Percentiles rank a stretch among this genome's conserved stretches.
phyloP scores from a whole-genome alignment of 1,140 invertebrate genomes.

The Macrostomum lignano region DNA sequence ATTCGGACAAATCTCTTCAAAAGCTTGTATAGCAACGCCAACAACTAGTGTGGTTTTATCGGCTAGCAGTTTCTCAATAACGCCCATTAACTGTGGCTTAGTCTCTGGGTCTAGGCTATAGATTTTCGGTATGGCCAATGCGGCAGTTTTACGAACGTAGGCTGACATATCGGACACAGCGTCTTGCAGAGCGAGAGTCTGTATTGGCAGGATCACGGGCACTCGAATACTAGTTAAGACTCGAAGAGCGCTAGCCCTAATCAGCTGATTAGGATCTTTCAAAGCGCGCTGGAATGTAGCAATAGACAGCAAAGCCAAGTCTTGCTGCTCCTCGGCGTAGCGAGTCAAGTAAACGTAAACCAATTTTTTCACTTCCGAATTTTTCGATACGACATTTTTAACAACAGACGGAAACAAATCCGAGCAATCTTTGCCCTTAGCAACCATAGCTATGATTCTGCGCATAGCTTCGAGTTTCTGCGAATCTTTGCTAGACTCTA shows the following conservation, averaged over 20 bases:
- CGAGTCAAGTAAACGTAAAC: slow-evolving; percentile 91
- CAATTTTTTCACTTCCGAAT: slow-evolving; percentile 83
- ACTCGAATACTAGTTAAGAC: slow-evolving; percentile 86
- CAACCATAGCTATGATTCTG: slow-evolving; percentile 90
- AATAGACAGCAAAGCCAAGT: slow-evolving; percentile 79
- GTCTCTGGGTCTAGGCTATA: slow-evolving; percentile 80
- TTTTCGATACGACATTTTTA: slow-evolving; percentile 97
- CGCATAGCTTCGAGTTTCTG: slow-evolving; percentile 97
- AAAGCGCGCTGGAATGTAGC: slow-evolving; percentile 89
- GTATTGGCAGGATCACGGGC: slow-evolving; percentile 83
- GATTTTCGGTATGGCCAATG: slow-evolving; percentile 94
- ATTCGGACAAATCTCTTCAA: slow-evolving; percentile 80
- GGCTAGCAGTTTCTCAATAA: slow-evolving; percentile 72
- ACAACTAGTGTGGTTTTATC: slow-evolving; percentile 84
- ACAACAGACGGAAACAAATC: slow-evolving; percentile 93
- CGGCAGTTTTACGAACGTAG: slow-evolving; percentile 93
- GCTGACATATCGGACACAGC: slow-evolving; percentile 89
- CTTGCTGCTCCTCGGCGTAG: slow-evolving; percentile 95
- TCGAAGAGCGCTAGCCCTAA: slow-evolving; percentile 75
- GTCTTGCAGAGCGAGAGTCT: slow-evolving; percentile 86
- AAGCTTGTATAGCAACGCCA: slow-evolving; percentile 91
- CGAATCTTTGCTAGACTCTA: slow-evolving; percentile 85
- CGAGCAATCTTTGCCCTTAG: slow-evolving; percentile 85
- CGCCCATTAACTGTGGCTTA: slow-evolving; percentile 68
- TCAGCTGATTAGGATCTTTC: slow-evolving; percentile 93